phyloP scores from a whole-genome alignment of 2,113 vertebrate species.

The Tichodroma muraria region DNA sequence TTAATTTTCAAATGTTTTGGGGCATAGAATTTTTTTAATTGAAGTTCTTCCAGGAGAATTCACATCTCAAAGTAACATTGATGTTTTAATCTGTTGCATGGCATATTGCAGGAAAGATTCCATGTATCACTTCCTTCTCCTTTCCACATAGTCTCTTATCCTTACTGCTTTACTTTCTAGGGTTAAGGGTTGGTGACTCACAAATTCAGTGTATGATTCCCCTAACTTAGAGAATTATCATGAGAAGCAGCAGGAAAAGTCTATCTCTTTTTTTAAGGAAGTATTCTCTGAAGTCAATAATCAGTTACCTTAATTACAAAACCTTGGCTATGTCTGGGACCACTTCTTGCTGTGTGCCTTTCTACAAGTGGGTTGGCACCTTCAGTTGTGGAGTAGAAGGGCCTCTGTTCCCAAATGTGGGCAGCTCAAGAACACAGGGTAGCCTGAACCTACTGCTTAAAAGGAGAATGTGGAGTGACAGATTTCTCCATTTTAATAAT shows the following conservation, averaged over 20 bases:
- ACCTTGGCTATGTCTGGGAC: neutral
- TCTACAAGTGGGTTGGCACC: neutral
- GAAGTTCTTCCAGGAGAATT: neutral
- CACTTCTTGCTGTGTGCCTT: neutral
- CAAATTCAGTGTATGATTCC: neutral
- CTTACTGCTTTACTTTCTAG: neutral
- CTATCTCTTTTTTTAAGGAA: neutral
- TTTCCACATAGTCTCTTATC: neutral
- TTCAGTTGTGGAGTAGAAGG: neutral
- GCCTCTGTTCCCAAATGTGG: neutral
- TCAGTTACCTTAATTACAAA: neutral
- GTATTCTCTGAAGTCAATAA: neutral
- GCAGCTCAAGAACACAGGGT: neutral
- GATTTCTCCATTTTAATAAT: neutral
- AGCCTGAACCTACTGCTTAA: neutral
- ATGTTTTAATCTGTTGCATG: neutral
- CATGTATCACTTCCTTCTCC: neutral
- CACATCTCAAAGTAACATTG: neutral
- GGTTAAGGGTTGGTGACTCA: neutral
- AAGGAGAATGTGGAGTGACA: neutral
- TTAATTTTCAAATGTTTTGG: neutral
- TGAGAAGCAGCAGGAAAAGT: neutral
- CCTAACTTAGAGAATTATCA: neutral
- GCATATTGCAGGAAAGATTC: neutral
- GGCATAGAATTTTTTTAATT: neutral